Evolutionary conservation across 1,140 invertebrate species (phyloP).

Genomic region (Leguminivora glycinivorella): DNA sequence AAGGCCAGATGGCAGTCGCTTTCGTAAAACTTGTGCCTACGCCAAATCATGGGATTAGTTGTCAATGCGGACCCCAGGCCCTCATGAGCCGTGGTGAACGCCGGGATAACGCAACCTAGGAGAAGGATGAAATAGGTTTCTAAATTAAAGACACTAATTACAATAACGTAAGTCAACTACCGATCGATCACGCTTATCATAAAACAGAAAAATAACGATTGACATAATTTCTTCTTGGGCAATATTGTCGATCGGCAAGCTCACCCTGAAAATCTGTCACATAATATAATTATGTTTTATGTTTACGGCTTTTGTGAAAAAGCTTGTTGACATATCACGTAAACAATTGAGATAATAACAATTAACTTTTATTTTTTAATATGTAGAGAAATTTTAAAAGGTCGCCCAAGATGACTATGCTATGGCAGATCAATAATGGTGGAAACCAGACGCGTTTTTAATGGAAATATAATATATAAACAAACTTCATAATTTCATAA

Average conservation of each 20-base stretch:
- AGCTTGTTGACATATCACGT: background rate
- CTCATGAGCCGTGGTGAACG: no score
- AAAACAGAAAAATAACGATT: background rate
- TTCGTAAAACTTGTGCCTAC: no score
- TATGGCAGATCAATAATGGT: background rate
- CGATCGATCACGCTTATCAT: background rate
- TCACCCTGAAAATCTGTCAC: background rate
- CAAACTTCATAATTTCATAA: no score
- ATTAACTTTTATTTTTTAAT: background rate
- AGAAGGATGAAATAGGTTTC: no score
- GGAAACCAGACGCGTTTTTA: no score
- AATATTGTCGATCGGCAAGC: background rate
- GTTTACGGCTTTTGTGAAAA: background rate
- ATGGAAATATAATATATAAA: no score
- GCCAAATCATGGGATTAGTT: no score
- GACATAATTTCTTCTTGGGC: background rate
- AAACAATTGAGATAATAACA: background rate
- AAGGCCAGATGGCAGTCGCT: no score
- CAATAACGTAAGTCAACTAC: background rate
- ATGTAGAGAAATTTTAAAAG: background rate
- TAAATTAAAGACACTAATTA: background rate
- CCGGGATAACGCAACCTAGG: no score
- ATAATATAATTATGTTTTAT: conserved; percentile 1
- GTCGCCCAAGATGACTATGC: background rate
- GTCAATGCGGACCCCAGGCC: no score